Evolutionary conservation across 2,113 vertebrate species (phyloP), one percentile per base, ranked within the genome.

Genomic region (Macroglossus sobrinus): DNA sequence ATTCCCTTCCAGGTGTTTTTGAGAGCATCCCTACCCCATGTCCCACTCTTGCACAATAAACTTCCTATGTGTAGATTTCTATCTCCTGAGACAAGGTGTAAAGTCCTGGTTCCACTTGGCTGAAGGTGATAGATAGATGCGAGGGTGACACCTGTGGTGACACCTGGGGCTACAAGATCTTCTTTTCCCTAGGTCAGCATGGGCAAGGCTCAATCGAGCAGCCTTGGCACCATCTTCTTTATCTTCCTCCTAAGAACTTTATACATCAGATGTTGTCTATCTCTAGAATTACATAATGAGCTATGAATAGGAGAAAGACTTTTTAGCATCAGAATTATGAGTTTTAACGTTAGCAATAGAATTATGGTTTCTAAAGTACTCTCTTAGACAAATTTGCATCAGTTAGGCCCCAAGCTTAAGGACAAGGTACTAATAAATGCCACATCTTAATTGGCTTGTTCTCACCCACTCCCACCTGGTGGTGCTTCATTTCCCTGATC

Each of bases 361-460:
- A 95, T 81, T 88, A 78, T 96, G 93, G 80, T 63, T 97, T 94
- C 80, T 84, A 78, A 95, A 96, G 64, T 64, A 47, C 78, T 89
- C 68, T 96, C 16, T 33, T 64, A 84, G 91, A 96, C 72, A 97
- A 81, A 96, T 55, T 78, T 76, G 47, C 12, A 85, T 91, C 93
- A 96, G 96, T 97, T 96, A 96, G 91, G 66, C 47, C 79, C 91
- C 71, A 11, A 78, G 43, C 89, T 97, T 89, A 97, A 93, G 92
- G 93, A 80, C 55, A 94, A 95, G 78, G n/a, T 75, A 69, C 85
- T 97, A 95, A 98, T 97, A 97, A 95, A 78, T 79, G 95, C 92
- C 96, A 89, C 75, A 21, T 72, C 94, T 98, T 97, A 98, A 98
- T 97, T 94, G 93, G 68, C 26, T 94, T 92, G 84, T 92, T 96